phyloP scores from a whole-genome alignment of 2,113 vertebrate species.

The Cebus imitator region DNA sequence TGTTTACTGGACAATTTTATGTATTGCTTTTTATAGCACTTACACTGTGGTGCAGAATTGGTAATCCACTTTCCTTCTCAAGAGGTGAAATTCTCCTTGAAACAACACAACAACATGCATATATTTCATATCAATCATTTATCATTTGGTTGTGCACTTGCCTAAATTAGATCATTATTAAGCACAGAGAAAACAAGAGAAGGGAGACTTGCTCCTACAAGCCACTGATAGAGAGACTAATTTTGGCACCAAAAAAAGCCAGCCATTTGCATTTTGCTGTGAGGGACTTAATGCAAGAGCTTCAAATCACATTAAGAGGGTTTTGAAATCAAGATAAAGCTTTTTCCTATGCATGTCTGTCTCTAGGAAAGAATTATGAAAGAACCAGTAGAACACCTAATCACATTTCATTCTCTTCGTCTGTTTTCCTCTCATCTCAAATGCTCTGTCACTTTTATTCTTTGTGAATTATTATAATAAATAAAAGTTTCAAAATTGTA shows the following conservation, averaged over 20 bases:
- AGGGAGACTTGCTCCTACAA: background rate
- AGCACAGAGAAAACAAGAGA: slow-evolving; percentile 4
- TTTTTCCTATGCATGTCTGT: background rate
- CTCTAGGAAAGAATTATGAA: slow-evolving; percentile 19
- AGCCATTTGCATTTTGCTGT: slow-evolving; percentile 42
- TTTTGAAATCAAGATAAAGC: slow-evolving; percentile 59
- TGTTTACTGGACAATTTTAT: background rate
- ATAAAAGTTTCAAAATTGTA: background rate
- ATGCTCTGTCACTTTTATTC: slow-evolving; percentile 20
- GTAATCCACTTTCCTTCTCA: slow-evolving; percentile 43
- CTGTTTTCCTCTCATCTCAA: background rate
- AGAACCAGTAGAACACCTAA: background rate
- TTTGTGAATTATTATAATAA: slow-evolving; percentile 35
- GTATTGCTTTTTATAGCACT: background rate
- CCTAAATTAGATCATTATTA: slow-evolving; percentile 56
- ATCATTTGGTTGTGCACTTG: background rate
- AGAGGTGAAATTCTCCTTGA: slow-evolving; percentile 50
- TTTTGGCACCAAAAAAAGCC: slow-evolving; percentile 21
- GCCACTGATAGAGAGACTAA: background rate
- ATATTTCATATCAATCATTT: slow-evolving; percentile 50
- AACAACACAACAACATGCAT: slow-evolving; percentile 17
- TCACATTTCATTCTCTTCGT: slow-evolving; percentile 11
- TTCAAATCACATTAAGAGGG: slow-evolving; percentile 46
- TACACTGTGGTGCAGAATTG: background rate
- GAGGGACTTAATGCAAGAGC: background rate